Conservation (phyloP, 1,140 invertebrate species). For the Zaprionus capensis region DNA sequence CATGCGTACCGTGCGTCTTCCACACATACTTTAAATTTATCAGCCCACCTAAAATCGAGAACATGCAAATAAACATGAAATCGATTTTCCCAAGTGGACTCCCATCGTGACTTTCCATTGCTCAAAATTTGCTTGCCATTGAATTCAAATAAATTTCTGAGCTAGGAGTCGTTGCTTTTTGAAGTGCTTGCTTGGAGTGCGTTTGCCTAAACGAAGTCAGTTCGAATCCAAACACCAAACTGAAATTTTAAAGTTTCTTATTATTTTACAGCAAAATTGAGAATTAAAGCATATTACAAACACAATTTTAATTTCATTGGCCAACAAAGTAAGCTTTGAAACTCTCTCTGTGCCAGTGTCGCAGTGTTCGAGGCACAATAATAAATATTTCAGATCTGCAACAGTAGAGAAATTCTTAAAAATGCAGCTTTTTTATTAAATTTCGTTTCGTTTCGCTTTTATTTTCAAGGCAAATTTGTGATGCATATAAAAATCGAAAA, state of each 20-base stretch:
- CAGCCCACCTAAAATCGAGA: background rate
- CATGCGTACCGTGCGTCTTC: background rate
- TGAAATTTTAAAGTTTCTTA: too few species aligned
- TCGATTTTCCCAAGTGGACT: background rate
- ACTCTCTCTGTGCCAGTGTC: background rate
- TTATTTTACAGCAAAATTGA: too few species aligned
- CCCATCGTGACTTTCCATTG: background rate
- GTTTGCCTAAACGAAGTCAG: too few species aligned
- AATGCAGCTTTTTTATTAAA: constrained; percentile 1
- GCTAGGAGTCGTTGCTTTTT: background rate
- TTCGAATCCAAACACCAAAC: too few species aligned
- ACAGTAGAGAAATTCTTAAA: background rate
- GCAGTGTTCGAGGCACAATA: background rate
- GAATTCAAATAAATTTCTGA: background rate
- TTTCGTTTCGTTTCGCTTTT: constrained; percentile 1
- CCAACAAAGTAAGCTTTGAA: background rate
- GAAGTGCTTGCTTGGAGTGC: too few species aligned
- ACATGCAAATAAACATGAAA: constrained; percentile 1
- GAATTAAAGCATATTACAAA: background rate
- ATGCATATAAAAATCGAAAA: background rate
- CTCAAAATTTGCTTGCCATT: background rate
- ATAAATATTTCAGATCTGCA: background rate
- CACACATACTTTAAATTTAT: background rate
- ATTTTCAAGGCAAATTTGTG: background rate
- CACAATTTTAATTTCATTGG: background rate